Conservation (phyloP, 2,113 vertebrate species). For the Nettapus auritus region DNA sequence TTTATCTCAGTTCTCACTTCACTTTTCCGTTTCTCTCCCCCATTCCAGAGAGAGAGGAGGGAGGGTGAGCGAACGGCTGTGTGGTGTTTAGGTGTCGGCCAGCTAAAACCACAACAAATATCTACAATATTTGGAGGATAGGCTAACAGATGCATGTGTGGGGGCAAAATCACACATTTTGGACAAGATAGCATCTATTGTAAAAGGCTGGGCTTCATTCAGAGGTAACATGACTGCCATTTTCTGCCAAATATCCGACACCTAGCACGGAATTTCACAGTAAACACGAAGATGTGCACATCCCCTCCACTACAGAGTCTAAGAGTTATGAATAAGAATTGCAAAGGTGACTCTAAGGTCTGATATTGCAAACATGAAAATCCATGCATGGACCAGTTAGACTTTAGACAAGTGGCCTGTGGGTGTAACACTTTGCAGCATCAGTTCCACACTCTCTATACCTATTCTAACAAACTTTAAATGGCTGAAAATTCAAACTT, state of each 20-base stretch:
- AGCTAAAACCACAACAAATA: no score
- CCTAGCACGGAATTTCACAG: not conserved
- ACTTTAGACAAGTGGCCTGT: not conserved
- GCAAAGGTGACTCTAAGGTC: not conserved
- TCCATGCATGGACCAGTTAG: not conserved
- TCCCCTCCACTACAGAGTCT: not conserved
- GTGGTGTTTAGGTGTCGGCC: no score
- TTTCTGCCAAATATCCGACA: not conserved
- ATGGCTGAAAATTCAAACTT: not conserved
- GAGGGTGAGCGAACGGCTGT: no score
- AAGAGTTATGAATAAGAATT: not conserved
- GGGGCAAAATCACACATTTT: not conserved
- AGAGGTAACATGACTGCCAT: not conserved
- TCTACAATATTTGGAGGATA: not conserved
- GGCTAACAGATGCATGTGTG: fast-evolving
- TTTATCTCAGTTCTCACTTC: no score
- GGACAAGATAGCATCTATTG: not conserved
- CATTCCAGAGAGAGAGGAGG: no score
- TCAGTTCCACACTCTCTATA: not conserved
- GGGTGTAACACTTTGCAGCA: not conserved
- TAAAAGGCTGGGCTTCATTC: not conserved
- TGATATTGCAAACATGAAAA: not conserved
- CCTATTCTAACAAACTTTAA: not conserved
- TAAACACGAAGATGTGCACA: not conserved
- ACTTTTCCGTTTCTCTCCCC: no score